Evolutionary conservation across 2,888 invertebrate species (phyloP), one percentile per base, ranked within the genome.

Genomic region (Drosophila paracracens): DNA sequence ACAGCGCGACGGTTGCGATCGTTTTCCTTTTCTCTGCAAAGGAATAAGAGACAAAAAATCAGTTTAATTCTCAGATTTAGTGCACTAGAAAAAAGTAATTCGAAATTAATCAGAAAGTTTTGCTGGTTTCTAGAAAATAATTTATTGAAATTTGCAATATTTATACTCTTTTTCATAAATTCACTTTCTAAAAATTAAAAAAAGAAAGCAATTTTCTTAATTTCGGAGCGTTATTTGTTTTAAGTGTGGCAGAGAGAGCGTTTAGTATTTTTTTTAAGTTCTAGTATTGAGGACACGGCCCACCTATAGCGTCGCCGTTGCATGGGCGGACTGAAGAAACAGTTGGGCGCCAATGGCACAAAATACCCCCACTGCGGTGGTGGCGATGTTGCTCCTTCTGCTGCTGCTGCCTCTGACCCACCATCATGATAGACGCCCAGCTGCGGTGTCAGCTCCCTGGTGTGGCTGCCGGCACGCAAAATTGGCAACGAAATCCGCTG

Each of bases 351-450:
- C 66, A 93, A 81, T 10, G 95, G 95, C 78, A 95, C 94, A 88
- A 95, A 95, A 88, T 95, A 95, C 1, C 95, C 95, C 80, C 95
- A 91, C 85, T 95, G 95, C 11, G 95, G 94, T 46, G 54, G 54
- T 27, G 36, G 7, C 4, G 54, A 2, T 36, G 18, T 6, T 27
- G 27, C 66, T 50, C 75, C 79, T 51, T 75, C 79, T 46, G 43
- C 10, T 36, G 36, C 18, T n/a, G 91, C 76, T 46, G 74, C 62
- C 59, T 70, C 70, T 7, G 81, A 64, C 48, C 78, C 76, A 48
- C 76, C 80, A 68, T 91, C 88, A 53, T 91, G 91, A 74, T 81
- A 92, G 63, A 91, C 74, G 57, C 91, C 91, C 79, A 92, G 60
- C 74, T 91, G 91, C 11, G 85, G 88, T 29, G 83, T 81, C 65